Base-by-base conservation (phyloP, 1,140 invertebrate species). In the Drosophila asahinai region DNA sequence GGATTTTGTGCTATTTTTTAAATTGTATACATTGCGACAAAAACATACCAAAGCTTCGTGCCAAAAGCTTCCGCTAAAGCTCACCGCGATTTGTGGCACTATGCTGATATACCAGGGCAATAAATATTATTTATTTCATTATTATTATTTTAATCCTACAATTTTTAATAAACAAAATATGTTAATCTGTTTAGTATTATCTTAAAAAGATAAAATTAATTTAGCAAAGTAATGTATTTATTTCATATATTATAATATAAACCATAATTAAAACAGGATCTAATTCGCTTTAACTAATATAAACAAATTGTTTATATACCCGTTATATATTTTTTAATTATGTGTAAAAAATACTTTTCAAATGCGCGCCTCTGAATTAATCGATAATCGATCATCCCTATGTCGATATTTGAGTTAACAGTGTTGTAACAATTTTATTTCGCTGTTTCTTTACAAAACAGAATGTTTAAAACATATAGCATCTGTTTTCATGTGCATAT, bases 11-110 rank as follows among this genome's bases (percentile, higher is more conserved):
- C 7, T 57, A 11, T 57, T 57, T 14, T 17, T 33, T 22, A 33
- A 43, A 45, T 63, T 62, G 17, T 65, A 63, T 45, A 65, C 38
- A 33, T 62, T 65, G 42, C 40, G 62, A 30, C 38, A 43, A 61
- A 42, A 65, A 61, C 38, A 43, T 42, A 14, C 57, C 7, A 43
- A 65, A 65, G 62, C 62, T 64, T 19, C 3, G 22, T 3, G 19
- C 5, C 0, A 33, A 19, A 42, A 61, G 62, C 55, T 65, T 43
- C 3, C 2, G 0, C 2, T 22, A n/a, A 43, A 42, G 62, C 62
- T 43, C 33, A 15, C 6, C 19, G 12, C 12, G 30, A 54, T 36
- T 54, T 54, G n/a, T 36, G 27, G 51, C 27, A 36, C 17, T 9
- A 14, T 30, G 3, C 22, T 15, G 8, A 33, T 40, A 22, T 19